These are phyloP conservation scores for Amphimallon solstitiale DNA, from an alignment of 2,888 invertebrate species.

Conservation along the genomic window DNA sequence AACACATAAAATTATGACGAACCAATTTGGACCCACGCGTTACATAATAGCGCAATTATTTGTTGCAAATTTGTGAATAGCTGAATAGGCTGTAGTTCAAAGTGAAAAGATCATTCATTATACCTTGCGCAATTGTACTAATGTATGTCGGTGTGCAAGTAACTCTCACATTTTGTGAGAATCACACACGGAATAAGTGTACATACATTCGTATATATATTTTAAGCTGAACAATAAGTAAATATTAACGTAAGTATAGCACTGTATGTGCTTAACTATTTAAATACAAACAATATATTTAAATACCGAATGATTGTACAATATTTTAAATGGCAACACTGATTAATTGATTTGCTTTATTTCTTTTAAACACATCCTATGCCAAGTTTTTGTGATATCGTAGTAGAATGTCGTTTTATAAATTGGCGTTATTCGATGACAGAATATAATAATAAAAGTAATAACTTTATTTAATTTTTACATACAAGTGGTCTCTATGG, in stretches of 20 bases:
- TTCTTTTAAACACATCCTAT: too few species aligned
- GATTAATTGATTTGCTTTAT: too few species aligned
- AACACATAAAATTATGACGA: too few species aligned
- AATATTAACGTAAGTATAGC: not conserved
- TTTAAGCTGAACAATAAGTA: conserved; percentile 7
- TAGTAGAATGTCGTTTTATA: too few species aligned
- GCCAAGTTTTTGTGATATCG: too few species aligned
- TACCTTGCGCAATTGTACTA: conserved; percentile 4
- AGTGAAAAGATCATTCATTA: conserved; percentile 18
- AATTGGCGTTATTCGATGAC: too few species aligned
- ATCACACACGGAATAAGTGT: conserved; percentile 18
- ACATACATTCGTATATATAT: too few species aligned
- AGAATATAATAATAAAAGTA: too few species aligned
- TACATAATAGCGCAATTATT: conserved; percentile 21
- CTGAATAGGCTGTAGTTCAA: conserved; percentile 7
- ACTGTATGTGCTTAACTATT: not conserved
- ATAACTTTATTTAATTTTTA: too few species aligned
- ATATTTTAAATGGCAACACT: not conserved
- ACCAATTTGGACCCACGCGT: conserved; percentile 14
- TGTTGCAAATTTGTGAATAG: conserved; percentile 10
- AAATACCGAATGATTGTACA: conserved; percentile 4
- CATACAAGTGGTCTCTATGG: too few species aligned
- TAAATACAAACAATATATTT: conserved; percentile 21
- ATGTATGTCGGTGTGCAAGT: not conserved
- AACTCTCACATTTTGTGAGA: conserved; percentile 33